phyloP scores from a whole-genome alignment of 2,113 vertebrate genomes.

The Gambusia affinis region DNA sequence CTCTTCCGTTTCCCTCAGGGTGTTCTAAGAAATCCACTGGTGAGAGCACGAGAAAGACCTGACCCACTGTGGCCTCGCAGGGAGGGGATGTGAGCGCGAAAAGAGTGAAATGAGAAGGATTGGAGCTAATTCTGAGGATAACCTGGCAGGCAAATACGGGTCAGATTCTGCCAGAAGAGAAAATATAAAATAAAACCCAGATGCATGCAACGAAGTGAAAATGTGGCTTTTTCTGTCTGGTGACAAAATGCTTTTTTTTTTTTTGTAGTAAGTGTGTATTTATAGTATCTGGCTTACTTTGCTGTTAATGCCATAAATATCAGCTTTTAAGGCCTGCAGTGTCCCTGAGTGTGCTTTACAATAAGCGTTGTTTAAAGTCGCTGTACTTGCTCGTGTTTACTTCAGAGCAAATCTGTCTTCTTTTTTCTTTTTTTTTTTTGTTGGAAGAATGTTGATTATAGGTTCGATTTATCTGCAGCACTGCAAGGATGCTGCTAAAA shows the following conservation, averaged over 20 bases:
- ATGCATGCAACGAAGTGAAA: conserved; percentile 31
- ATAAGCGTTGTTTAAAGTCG: conserved; percentile 60
- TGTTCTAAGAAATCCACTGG: conserved; percentile 60
- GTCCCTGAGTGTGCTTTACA: conserved; percentile 28
- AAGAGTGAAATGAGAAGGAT: conserved; percentile 23
- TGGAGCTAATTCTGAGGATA: conserved; percentile 33
- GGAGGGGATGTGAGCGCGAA: conserved; percentile 9
- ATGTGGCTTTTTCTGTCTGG: conserved; percentile 16
- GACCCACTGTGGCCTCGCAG: conserved; percentile 31
- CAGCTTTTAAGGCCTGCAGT: conserved; percentile 8
- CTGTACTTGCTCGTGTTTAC: conserved; percentile 47
- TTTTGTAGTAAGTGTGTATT: neutral
- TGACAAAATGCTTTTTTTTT: conserved; percentile 22
- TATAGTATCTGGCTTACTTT: conserved; percentile 1
- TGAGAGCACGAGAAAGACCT: conserved; percentile 61
- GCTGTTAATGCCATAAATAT: conserved; percentile 31
- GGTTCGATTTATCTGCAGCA: conserved; percentile 48
- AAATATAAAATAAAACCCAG: conserved; percentile 13
- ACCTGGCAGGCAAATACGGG: conserved; percentile 26
- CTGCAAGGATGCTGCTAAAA: conserved; percentile 15
- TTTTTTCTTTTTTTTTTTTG: conserved; percentile 24
- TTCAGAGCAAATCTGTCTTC: conserved; percentile 15
- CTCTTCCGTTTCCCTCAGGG: conserved; percentile 40
- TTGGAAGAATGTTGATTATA: conserved; percentile 70
- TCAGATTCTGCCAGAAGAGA: conserved; percentile 11